phyloP scores from a whole-genome alignment of 1,140 invertebrate genomes.

The Rhagoletis zephyria region DNA sequence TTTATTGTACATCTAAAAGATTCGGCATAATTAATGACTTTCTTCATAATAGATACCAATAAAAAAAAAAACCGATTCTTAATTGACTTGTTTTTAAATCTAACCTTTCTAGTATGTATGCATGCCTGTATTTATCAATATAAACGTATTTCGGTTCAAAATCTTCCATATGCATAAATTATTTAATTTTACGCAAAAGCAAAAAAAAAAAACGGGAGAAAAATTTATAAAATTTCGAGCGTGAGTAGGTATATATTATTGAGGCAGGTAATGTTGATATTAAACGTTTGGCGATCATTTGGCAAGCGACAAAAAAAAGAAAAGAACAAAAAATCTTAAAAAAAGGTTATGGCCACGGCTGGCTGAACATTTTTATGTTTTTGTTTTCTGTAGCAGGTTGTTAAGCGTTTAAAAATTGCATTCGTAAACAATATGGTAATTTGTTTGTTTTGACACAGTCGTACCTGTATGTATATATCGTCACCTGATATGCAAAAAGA shows the following conservation, averaged over 20 bases:
- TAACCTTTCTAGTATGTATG: no score
- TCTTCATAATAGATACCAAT: background rate
- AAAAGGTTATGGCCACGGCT: background rate
- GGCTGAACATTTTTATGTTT: no score
- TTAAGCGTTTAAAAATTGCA: no score
- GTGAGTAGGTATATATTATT: background rate
- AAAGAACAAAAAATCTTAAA: background rate
- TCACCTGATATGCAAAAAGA: no score
- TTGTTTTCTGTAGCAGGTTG: no score
- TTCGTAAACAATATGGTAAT: no score
- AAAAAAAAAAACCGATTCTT: background rate
- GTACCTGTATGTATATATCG: no score
- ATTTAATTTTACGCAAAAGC: background rate
- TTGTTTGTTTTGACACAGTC: no score
- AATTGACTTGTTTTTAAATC: background rate
- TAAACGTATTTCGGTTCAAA: background rate
- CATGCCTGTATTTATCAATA: no score
- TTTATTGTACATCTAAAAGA: no score
- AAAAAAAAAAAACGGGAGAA: background rate
- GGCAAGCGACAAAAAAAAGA: background rate
- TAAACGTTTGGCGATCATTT: background rate
- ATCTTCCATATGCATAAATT: background rate
- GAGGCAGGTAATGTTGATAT: constrained; percentile 20
- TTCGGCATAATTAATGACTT: no score
- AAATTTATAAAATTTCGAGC: background rate